phyloP scores from a whole-genome alignment of 2,888 invertebrate genomes.

The Mayetiola destructor region DNA sequence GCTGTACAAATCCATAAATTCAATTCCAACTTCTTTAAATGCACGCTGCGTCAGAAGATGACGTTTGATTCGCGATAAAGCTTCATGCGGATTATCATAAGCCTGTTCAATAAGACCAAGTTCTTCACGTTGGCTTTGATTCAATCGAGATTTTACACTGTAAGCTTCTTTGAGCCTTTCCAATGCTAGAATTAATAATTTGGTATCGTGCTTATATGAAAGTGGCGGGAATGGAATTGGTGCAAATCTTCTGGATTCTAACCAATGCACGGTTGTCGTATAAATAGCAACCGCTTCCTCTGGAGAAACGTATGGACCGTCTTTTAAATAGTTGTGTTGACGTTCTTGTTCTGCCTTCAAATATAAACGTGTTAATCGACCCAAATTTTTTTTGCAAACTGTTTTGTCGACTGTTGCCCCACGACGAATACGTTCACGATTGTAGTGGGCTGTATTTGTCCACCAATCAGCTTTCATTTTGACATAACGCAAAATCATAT shows the following conservation, averaged over 20 bases:
- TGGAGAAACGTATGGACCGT: constrained; percentile 97
- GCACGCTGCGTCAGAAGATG: constrained; percentile 95
- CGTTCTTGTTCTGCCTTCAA: constrained; percentile 97
- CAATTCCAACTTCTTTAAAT: constrained; percentile 97
- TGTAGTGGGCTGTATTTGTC: constrained; percentile 99
- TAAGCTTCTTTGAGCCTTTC: constrained; percentile 96
- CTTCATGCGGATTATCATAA: constrained; percentile 99
- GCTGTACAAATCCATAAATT: constrained; percentile 99
- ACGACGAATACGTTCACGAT: constrained; percentile 92
- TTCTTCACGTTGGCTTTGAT: constrained; percentile 98
- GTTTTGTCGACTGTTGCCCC: constrained; percentile 99
- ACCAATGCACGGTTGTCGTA: constrained; percentile 99
- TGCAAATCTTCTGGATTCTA: constrained; percentile 94
- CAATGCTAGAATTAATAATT: constrained; percentile 87
- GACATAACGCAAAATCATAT: constrained; percentile 98
- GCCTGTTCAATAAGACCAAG: constrained; percentile 98
- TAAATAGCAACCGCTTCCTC: constrained; percentile 99
- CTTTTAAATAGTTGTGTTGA: constrained; percentile 98
- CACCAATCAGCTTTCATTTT: constrained; percentile 99
- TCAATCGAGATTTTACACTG: constrained; percentile 91
- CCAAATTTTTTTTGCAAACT: constrained; percentile 98
- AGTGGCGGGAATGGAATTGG: constrained; percentile 99
- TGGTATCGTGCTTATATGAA: constrained; percentile 99
- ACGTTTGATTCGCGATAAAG: constrained; percentile 95
- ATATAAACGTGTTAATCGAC: constrained; percentile 90